Evolutionary conservation across 2,888 invertebrate genomes (phyloP), one percentile per base, ranked within the genome.

Genomic region (Athalia rosae): DNA sequence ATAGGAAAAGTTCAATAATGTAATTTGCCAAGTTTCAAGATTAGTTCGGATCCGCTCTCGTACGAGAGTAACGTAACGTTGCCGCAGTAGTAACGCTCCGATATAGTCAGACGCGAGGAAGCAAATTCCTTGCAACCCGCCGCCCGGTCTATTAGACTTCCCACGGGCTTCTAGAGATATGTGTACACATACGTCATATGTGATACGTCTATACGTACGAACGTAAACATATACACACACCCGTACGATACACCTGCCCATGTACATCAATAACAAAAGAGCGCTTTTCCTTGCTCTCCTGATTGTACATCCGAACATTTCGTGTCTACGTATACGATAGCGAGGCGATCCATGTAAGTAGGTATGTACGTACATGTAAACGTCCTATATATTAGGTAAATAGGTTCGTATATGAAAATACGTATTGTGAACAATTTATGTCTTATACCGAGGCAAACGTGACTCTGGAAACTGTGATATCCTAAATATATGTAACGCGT

Each of bases 21-120:
- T 48, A 61, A 74, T 61, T 74, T 74, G 74, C 48, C 59, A 74
- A 74, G 61, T 74, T 74, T 74, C 47, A 62, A 61, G 48, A 74
- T 74, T 61, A 74, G 74, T 74, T 74, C 48, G 48, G 15, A 74
- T 71, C 71, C 71, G 71, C 45, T 56, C 59, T 13, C 58, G 58
- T 58, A 58, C 45, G 58, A 71, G 58, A 56, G 71, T 71, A 71
- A 56, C 71, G 71, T 58, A 43, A 59, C 71, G 67, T 67, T n/a
- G 71, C 45, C 71, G 45, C 71, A 71, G 71, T 71, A 58, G 71
- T 59, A 71, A 71, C 45, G 71, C 48, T 15, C 28, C 58, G 56
- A 45, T 71, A 58, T 71, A 71, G 71, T 71, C 71, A 11, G 71
- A 15, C 71, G 45, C 71, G 71, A 28, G 28, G 28, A 28, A 28